Percentiles rank a stretch among this genome's conserved stretches.
These are phyloP conservation scores for Holothuria scabra DNA, from an alignment of 53 echinoderm and acorn worm species.

Conservation along the genomic window DNA sequence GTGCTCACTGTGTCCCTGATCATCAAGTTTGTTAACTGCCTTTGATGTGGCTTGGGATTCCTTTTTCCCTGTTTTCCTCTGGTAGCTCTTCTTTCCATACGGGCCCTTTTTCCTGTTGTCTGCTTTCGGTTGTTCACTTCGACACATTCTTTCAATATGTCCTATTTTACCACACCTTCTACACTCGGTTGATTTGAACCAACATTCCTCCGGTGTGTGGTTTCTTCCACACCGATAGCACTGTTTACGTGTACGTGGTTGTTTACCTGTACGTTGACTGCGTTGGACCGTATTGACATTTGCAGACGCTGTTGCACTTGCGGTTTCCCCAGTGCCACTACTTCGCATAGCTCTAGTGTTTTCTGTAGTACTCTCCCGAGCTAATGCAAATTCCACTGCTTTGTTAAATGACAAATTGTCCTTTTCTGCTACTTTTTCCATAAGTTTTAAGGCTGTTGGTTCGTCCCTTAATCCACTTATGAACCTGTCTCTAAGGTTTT, in stretches of 20 bases:
- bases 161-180: conserved; percentile 19
- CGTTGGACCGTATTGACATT: too few relatives aligned
- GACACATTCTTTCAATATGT: conserved; percentile 25
- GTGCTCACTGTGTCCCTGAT: background rate
- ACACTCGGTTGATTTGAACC: conserved; percentile 12
- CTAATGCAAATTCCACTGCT: too few relatives aligned
- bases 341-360: too few relatives aligned
- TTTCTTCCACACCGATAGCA: conserved; percentile 36
- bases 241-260: background rate
- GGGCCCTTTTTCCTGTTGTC: too few relatives aligned
- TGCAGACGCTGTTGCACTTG: too few relatives aligned
- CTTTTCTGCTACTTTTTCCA: too few relatives aligned
- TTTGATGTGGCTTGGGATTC: background rate
- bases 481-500: conserved; percentile 59
- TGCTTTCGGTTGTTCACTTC: background rate
- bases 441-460: conserved; percentile 53
- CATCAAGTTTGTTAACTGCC: conserved; percentile 22
- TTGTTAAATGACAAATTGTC: too few relatives aligned
- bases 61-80: background rate
- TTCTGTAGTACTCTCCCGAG: too few relatives aligned
- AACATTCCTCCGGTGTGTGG: conserved; percentile 17
- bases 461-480: conserved; percentile 55
- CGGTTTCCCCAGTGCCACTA: too few relatives aligned
- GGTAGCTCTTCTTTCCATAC: too few relatives aligned
- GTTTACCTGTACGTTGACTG: background rate